Evolutionary conservation across 2,888 invertebrate species (phyloP).

Genomic region (Tenodera sinensis): DNA sequence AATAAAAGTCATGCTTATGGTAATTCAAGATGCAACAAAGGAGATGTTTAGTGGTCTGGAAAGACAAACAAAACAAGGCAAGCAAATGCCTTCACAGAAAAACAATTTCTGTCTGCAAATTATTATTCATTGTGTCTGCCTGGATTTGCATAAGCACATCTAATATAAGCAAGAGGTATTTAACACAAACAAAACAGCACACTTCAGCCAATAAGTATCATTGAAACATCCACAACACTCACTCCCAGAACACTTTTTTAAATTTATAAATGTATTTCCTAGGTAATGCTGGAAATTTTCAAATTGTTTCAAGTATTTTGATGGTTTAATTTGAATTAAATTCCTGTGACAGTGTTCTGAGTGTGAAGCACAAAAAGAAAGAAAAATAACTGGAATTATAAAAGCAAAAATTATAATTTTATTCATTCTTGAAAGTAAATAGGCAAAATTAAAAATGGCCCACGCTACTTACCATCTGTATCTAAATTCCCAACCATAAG

Average conservation of each 20-base stretch:
- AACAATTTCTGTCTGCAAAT: not conserved
- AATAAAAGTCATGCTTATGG: not conserved
- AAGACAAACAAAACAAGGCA: not conserved
- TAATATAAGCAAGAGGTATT: not conserved
- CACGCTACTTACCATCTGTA: conserved; percentile 39
- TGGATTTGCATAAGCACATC: conserved; percentile 1
- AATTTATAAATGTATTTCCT: not conserved
- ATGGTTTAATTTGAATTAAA: not conserved
- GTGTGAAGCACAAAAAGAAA: not conserved
- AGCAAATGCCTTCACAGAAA: not conserved
- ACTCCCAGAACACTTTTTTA: not conserved
- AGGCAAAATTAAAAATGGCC: conserved; percentile 4
- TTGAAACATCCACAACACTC: not conserved
- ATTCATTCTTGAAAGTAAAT: not conserved
- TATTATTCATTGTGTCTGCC: not conserved
- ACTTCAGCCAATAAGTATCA: not conserved
- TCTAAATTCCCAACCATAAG: conserved; percentile 37
- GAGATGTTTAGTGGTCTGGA: not conserved
- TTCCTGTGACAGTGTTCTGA: not conserved
- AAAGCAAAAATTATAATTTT: not conserved
- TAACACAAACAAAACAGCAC: conserved; percentile 2
- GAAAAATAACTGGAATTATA: conserved; percentile 3
- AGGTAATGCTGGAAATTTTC: not conserved
- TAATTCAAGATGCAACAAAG: not conserved
- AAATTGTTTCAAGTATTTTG: not conserved